Conservation (phyloP, 2,113 vertebrate genomes). For the Brachirus orientalis region DNA sequence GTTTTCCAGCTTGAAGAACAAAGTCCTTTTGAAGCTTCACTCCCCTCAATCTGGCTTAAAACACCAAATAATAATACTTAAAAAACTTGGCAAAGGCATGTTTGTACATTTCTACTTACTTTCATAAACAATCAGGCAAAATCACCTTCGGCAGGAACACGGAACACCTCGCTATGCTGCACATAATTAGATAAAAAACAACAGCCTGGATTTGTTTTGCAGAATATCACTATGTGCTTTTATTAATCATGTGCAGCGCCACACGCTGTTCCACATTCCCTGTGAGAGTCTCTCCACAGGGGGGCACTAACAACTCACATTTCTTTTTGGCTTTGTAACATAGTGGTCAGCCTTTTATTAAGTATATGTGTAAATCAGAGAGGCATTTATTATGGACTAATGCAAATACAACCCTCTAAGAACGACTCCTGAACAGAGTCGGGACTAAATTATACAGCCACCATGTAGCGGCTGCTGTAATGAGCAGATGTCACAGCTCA, state of each 20-base stretch:
- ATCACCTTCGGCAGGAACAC: background rate
- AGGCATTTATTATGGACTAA: background rate
- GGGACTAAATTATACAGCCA: background rate
- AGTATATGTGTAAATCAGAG: background rate
- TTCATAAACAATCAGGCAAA: slow-evolving; percentile 6
- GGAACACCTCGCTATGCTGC: background rate
- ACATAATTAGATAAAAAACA: slow-evolving; percentile 5
- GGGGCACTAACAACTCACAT: slow-evolving; percentile 32
- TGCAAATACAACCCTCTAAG: too few relatives aligned
- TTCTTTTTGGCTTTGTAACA: background rate
- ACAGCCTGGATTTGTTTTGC: background rate
- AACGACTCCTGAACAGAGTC: background rate
- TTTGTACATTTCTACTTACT: background rate
- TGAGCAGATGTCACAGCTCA: background rate
- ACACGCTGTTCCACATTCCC: too few relatives aligned
- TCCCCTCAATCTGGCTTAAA: background rate
- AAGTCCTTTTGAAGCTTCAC: background rate
- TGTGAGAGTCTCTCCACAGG: slow-evolving; percentile 39
- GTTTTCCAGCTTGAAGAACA: slow-evolving; percentile 11
- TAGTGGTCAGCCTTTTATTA: background rate
- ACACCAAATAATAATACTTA: background rate
- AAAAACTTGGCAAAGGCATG: background rate
- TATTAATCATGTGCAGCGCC: background rate
- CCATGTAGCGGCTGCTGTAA: background rate
- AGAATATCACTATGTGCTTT: background rate